Evolutionary conservation across 2,888 invertebrate genomes (phyloP).

Genomic region (Acronicta aceris): DNA sequence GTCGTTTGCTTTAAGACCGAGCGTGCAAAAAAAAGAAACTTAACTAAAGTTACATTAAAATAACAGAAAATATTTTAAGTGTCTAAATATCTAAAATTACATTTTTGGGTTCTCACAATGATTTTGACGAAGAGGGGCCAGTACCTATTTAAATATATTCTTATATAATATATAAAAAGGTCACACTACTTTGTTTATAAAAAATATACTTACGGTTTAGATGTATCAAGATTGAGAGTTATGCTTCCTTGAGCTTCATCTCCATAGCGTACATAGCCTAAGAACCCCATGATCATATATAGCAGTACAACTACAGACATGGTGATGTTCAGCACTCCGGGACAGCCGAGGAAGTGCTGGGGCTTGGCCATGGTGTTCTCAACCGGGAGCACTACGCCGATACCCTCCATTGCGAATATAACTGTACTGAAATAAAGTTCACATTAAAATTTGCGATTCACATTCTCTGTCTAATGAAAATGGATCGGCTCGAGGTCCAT

Average conservation of each 20-base stretch:
- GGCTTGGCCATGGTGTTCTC: constrained; percentile 97
- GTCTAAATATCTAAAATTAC: no score
- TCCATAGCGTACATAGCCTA: constrained; percentile 96
- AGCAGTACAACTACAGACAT: constrained; percentile 95
- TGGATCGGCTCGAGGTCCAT: no score
- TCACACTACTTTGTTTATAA: not conserved
- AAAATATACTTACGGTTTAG: constrained; percentile 89
- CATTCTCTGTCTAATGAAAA: not conserved
- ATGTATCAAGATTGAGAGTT: constrained; percentile 94
- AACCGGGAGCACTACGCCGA: constrained; percentile 97
- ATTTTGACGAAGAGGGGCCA: not conserved
- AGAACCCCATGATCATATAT: constrained; percentile 95
- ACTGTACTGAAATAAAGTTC: constrained; percentile 92
- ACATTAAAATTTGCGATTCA: constrained; percentile 20
- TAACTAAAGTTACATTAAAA: no score
- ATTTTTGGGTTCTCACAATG: not conserved
- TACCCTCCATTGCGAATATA: constrained; percentile 99
- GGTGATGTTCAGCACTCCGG: constrained; percentile 95
- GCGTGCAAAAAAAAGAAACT: no score
- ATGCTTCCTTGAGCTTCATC: constrained; percentile 92
- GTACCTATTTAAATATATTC: no score
- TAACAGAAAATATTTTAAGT: no score
- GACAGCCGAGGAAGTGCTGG: constrained; percentile 93
- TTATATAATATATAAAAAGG: not conserved
- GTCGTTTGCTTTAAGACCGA: no score